Evolutionary conservation across 2,113 vertebrate species (phyloP).

Genomic region (Cyprinodon variegatus): DNA sequence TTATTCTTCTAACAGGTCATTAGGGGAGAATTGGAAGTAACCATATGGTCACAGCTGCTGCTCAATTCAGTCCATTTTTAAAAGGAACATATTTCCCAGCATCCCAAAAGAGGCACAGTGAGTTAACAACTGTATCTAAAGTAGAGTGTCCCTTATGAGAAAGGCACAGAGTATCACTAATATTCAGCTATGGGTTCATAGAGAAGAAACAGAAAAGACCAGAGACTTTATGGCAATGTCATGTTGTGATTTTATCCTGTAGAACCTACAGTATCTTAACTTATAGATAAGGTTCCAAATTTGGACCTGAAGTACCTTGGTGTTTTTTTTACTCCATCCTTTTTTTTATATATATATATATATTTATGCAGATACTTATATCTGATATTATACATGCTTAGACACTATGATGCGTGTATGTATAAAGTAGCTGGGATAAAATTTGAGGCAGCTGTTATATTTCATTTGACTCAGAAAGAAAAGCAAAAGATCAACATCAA

Average conservation of each 20-base stretch:
- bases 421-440: constrained; percentile 15
- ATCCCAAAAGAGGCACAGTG: constrained; percentile 5
- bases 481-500: constrained; percentile 52
- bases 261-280: no score
- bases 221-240: no score
- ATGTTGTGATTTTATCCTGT: no score
- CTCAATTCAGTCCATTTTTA: constrained; percentile 58
- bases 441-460: constrained; percentile 19
- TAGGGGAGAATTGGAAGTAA: constrained; percentile 59
- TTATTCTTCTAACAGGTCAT: constrained; percentile 69
- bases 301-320: no score
- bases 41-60: constrained; percentile 69
- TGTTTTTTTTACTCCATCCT: background rate
- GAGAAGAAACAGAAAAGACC: background rate
- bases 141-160: background rate
- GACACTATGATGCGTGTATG: background rate
- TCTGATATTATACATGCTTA: constrained; percentile 15
- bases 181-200: constrained; percentile 6
- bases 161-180: constrained; percentile 1
- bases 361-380: constrained; percentile 9
- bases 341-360: constrained; percentile 7
- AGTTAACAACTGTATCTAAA: background rate
- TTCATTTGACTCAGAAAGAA: constrained; percentile 35
- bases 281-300: background rate
- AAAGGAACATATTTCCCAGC: constrained; percentile 45